A percentile compares a stretch with the other conserved stretches of the same genome.
These are phyloP conservation scores for Pristionchus entomophagus DNA, from an alignment of 2,888 invertebrate species.

Conservation along the genomic window DNA sequence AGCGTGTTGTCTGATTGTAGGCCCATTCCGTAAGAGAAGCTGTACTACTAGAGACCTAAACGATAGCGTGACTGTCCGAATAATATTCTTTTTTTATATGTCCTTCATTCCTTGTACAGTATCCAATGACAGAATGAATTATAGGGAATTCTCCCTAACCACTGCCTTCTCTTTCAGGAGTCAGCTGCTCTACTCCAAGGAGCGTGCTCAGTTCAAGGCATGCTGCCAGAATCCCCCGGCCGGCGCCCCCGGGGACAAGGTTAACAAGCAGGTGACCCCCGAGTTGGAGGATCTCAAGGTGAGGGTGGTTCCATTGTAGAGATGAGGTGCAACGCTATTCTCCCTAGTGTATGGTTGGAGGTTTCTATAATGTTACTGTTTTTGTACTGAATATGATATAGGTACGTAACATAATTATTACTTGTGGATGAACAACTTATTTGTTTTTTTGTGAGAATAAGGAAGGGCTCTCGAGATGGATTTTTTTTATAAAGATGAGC, in stretches of 20 bases:
- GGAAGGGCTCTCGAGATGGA: too few relatives aligned
- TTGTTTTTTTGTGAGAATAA: too few relatives aligned
- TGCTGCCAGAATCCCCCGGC: neutral
- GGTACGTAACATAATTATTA: neutral
- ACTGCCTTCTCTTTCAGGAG: neutral
- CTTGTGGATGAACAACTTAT: too few relatives aligned
- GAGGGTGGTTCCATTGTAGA: neutral
- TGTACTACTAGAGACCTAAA: too few relatives aligned
- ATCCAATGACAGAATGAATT: too few relatives aligned
- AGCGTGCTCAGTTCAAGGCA: constrained; percentile 5
- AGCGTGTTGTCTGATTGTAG: too few relatives aligned
- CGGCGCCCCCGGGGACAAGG: neutral
- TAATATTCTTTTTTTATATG: neutral
- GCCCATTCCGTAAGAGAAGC: too few relatives aligned
- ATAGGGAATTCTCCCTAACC: too few relatives aligned
- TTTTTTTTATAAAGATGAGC: too few relatives aligned
- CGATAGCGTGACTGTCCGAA: too few relatives aligned
- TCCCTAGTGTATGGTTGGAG: too few relatives aligned
- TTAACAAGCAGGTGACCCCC: neutral
- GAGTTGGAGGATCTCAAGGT: constrained; percentile 45
- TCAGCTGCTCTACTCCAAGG: constrained; percentile 37
- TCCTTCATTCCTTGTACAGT: neutral
- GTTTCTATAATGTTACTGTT: neutral
- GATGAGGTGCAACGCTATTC: too few relatives aligned
- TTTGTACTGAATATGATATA: neutral